Percentiles rank a stretch among this genome's conserved stretches.
Conservation (phyloP, 2,797 vertebrate genomes). For the Pseudocheirus occidentalis region DNA sequence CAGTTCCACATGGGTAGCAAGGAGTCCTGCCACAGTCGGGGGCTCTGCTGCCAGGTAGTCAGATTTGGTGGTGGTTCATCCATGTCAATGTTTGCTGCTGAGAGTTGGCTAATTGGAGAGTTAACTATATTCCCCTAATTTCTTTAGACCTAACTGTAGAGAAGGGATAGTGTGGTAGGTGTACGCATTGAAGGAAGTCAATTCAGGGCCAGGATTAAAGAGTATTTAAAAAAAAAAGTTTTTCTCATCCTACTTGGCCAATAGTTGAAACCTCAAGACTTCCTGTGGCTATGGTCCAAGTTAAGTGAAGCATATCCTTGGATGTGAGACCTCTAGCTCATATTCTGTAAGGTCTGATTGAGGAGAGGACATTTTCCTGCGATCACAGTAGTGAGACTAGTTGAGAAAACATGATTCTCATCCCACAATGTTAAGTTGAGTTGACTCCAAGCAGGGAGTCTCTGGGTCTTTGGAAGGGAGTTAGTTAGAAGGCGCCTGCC, state of each 20-base stretch:
- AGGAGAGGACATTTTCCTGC: neutral
- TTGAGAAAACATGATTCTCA: neutral
- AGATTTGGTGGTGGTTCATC: neutral
- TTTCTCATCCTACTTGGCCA: conserved; percentile 23
- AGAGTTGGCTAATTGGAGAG: neutral
- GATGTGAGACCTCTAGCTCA: neutral
- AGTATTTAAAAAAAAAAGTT: neutral
- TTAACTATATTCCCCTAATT: neutral
- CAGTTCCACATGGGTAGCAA: neutral
- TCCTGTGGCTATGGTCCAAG: neutral
- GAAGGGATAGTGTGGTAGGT: neutral
- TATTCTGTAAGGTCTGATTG: conserved; percentile 10
- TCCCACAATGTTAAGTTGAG: neutral
- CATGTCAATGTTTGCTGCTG: neutral
- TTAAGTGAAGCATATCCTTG: conserved; percentile 2
- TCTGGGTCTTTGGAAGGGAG: neutral
- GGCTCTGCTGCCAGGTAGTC: neutral
- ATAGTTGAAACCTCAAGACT: neutral
- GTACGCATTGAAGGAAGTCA: neutral
- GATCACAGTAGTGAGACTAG: conserved; percentile 3
- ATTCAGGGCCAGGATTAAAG: conserved; percentile 31
- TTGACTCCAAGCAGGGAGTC: neutral
- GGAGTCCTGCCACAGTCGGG: neutral
- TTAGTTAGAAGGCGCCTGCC: neutral
- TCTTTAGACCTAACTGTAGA: neutral